Percentiles rank a stretch among this genome's conserved stretches.
phyloP scores from a whole-genome alignment of 2,888 invertebrate genomes.

The Sceliomorpha sp. region DNA sequence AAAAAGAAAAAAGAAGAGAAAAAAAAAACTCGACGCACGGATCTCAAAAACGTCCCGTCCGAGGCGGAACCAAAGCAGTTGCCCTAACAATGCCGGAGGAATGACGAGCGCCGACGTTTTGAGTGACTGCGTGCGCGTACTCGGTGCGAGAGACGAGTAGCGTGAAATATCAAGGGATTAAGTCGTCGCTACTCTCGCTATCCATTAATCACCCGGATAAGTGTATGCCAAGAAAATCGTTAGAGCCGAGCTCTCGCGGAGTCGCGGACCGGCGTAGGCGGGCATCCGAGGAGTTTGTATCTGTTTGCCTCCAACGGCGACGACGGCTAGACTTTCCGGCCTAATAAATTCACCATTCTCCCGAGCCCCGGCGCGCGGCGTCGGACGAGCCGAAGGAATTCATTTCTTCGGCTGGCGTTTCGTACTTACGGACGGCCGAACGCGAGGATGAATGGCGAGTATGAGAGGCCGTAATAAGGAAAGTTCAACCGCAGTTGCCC shows the following conservation, averaged over 20 bases:
- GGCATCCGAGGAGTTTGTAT: slow-evolving; percentile 43
- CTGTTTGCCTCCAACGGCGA: slow-evolving; percentile 44
- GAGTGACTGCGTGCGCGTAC: slow-evolving; percentile 27
- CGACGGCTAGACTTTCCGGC: slow-evolving; percentile 55
- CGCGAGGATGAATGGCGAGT: slow-evolving; percentile 55
- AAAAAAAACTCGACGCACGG: too few relatives aligned
- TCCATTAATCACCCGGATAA: slow-evolving; percentile 68
- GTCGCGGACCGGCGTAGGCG: slow-evolving; percentile 34
- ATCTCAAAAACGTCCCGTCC: not conserved
- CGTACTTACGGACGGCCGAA: slow-evolving; percentile 26
- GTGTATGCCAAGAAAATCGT: slow-evolving; percentile 52
- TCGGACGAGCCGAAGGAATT: slow-evolving; percentile 39
- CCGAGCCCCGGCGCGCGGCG: slow-evolving; percentile 11
- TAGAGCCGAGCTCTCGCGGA: slow-evolving; percentile 25
- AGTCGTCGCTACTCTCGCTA: slow-evolving; percentile 64
- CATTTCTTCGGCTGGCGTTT: slow-evolving; percentile 34
- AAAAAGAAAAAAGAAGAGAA: too few relatives aligned
- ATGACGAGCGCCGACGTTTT: slow-evolving; percentile 27
- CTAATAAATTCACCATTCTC: slow-evolving; percentile 63
- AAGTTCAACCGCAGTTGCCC: slow-evolving; percentile 60
- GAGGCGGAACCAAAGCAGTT: slow-evolving; percentile 23
- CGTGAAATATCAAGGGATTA: slow-evolving; percentile 62
- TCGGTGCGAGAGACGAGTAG: slow-evolving; percentile 32
- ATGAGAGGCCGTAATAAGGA: slow-evolving; percentile 61
- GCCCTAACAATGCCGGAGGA: slow-evolving; percentile 12